Percentiles rank a stretch among this genome's conserved stretches.
These are phyloP conservation scores for Euglossa dilemma DNA, from an alignment of 1,140 invertebrate genomes.

Conservation along the genomic window DNA sequence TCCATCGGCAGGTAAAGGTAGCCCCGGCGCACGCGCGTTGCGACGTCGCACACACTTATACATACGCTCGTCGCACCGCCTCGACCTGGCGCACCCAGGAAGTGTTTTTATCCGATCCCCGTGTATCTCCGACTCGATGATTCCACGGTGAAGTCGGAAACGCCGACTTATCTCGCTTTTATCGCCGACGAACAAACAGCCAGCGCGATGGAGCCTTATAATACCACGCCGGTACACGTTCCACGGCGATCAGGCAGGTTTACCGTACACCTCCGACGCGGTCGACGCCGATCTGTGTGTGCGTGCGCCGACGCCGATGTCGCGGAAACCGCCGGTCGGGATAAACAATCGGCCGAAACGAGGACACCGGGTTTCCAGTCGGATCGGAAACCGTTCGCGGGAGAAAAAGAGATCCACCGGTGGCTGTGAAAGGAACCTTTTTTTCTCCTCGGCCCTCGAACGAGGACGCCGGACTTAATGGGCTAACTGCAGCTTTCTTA, in stretches of 20 bases:
- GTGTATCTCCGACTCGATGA: conserved; percentile 50
- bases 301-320: background rate
- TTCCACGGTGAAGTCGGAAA: conserved; percentile 54
- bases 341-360: background rate
- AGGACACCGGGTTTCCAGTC: background rate
- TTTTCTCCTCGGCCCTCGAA: background rate
- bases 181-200: conserved; percentile 40
- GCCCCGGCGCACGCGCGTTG: background rate
- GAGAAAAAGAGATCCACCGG: background rate
- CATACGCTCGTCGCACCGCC: background rate
- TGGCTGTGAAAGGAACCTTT: conserved; percentile 10
- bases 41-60: background rate
- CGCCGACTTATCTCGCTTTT: conserved; percentile 54
- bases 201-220: background rate
- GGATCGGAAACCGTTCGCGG: background rate
- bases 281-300: background rate
- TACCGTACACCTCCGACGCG: background rate
- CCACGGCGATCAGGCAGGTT: background rate
- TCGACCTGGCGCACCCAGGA: conserved; percentile 51
- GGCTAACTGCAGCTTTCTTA: conserved; percentile 3
- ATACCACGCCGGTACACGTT: background rate
- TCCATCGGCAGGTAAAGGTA: conserved; percentile 35
- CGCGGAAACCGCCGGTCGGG: background rate
- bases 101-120: conserved; percentile 57
- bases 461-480: background rate